Evolutionary conservation across 1,140 invertebrate genomes (phyloP).

Genomic region (Hyposmocoma kahamanoa): DNA sequence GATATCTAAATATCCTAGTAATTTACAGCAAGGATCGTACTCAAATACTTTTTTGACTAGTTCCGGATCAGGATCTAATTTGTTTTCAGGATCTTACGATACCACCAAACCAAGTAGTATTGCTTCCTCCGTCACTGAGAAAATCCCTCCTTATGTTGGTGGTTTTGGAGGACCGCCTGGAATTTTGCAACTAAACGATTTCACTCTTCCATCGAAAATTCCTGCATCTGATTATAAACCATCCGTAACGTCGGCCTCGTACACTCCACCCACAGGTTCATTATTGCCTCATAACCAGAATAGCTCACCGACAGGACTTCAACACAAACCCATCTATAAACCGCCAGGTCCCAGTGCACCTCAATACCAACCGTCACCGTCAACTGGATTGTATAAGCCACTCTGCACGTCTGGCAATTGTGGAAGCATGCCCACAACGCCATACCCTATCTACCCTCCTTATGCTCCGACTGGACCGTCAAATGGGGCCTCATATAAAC

Average conservation of each 20-base stretch:
- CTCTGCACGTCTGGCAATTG: neutral
- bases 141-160: conserved; percentile 20
- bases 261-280: no score
- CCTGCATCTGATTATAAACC: neutral
- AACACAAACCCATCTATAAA: no score
- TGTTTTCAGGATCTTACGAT: neutral
- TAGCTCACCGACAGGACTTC: no score
- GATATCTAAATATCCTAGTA: no score
- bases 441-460: neutral
- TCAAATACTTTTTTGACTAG: no score
- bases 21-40: no score
- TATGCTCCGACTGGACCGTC: no score
- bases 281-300: no score
- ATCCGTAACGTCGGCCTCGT: neutral
- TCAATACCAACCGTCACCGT: neutral
- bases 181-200: conserved; percentile 35
- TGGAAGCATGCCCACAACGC: neutral
- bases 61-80: neutral
- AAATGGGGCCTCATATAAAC: neutral
- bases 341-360: no score
- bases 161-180: conserved; percentile 25
- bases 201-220: conserved; percentile 13
- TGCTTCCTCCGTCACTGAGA: neutral
- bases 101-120: conserved; percentile 9
- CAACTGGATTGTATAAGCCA: neutral